A percentile compares a stretch with the other conserved stretches of the same genome.
phyloP scores from a whole-genome alignment of 2,113 vertebrate species.

The Puntigrus tetrazona region DNA sequence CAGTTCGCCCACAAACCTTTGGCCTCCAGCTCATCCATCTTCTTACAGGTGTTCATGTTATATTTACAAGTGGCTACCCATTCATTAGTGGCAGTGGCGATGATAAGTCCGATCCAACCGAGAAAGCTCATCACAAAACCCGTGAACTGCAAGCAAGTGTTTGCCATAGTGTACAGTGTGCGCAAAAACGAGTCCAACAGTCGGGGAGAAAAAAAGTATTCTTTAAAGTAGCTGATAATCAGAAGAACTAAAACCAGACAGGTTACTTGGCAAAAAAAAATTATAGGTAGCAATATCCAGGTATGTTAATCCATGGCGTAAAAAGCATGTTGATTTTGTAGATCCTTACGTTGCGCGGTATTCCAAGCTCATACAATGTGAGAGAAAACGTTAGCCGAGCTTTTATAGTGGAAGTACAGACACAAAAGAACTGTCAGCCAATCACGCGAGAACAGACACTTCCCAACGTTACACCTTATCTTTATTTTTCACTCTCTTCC shows the following conservation, averaged over 20 bases:
- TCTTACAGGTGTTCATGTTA: constrained; percentile 88
- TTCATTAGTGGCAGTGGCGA: constrained; percentile 92
- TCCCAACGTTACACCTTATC: constrained; percentile 23
- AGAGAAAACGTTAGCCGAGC: constrained; percentile 18
- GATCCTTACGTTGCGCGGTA: constrained; percentile 49
- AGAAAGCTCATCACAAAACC: constrained; percentile 87
- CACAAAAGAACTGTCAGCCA: constrained; percentile 65
- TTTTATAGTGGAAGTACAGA: constrained; percentile 62
- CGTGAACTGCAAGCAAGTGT: constrained; percentile 85
- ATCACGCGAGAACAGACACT: constrained; percentile 58
- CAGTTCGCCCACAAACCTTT: constrained; percentile 96
- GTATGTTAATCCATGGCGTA: constrained; percentile 58
- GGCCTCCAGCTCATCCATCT: constrained; percentile 88
- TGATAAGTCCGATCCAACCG: constrained; percentile 90
- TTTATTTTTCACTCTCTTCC: not conserved
- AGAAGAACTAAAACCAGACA: not conserved
- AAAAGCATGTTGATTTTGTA: constrained; percentile 28
- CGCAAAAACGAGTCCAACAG: not conserved
- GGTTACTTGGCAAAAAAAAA: not conserved
- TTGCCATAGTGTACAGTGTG: constrained; percentile 80
- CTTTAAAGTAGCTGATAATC: not conserved
- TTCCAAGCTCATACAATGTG: constrained; percentile 41
- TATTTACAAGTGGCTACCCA: constrained; percentile 94
- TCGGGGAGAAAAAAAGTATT: not conserved
- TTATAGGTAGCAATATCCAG: constrained; percentile 12